These are phyloP conservation scores for Chauna torquata DNA, from an alignment of 2,113 vertebrate genomes.

Conservation along the genomic window DNA sequence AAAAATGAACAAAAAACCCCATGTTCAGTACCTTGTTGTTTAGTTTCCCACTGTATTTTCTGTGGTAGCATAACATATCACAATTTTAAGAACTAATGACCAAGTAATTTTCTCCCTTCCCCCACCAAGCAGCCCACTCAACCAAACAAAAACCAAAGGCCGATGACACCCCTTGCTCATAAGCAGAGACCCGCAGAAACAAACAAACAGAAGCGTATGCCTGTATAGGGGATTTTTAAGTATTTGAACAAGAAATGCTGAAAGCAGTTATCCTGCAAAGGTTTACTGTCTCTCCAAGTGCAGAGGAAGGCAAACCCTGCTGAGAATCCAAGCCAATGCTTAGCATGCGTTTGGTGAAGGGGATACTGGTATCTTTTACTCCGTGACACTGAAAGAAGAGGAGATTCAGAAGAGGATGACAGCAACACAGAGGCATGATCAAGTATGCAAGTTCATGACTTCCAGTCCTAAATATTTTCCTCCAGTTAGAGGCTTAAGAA, in stretches of 20 bases:
- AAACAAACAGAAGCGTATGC: not conserved
- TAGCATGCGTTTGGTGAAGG: not conserved
- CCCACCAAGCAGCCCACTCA: not conserved
- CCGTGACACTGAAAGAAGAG: not conserved
- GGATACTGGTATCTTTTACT: not conserved
- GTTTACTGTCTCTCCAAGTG: not conserved
- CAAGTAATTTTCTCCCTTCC: not conserved
- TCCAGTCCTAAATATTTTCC: not conserved
- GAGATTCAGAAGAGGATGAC: not conserved
- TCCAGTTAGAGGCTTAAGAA: not conserved
- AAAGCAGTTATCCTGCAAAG: not conserved
- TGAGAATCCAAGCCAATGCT: not conserved
- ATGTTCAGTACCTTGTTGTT: rapidly evolving
- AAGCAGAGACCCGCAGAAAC: not conserved
- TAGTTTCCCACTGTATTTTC: not conserved
- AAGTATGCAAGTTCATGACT: not conserved
- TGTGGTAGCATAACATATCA: not conserved
- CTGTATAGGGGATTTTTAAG: not conserved
- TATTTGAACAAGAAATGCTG: not conserved
- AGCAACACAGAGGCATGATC: not conserved
- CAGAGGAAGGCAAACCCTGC: not conserved
- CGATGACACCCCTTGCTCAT: rapidly evolving
- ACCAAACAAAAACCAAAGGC: not conserved
- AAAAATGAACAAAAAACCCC: not conserved
- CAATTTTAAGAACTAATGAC: not conserved